Evolutionary conservation across 2,888 invertebrate species (phyloP).

Genomic region (Druceiella hillmani): DNA sequence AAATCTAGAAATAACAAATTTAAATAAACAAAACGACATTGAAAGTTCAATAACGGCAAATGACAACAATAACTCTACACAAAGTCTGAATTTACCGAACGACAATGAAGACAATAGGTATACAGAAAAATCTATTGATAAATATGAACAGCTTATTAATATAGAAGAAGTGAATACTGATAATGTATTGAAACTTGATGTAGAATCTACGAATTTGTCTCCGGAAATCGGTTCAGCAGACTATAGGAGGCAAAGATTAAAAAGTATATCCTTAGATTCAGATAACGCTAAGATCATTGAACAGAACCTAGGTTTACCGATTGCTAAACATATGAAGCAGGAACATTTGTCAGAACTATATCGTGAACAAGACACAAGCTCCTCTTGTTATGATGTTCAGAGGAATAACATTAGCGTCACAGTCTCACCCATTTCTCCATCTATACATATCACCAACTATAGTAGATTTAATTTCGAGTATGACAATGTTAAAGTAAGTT

Average conservation of each 20-base stretch:
- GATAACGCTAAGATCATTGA: slow-evolving; percentile 54
- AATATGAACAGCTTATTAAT: no score
- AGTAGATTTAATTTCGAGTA: slow-evolving; percentile 40
- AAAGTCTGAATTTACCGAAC: no score
- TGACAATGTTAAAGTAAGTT: slow-evolving; percentile 5
- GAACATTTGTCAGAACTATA: slow-evolving; percentile 49
- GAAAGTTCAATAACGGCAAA: slow-evolving; percentile 35
- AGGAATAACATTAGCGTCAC: slow-evolving; percentile 31
- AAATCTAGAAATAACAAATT: slow-evolving; percentile 26
- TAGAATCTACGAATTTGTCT: no score
- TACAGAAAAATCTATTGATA: no score
- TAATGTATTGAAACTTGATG: no score
- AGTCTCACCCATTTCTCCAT: slow-evolving; percentile 5
- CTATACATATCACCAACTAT: slow-evolving; percentile 25
- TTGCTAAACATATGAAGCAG: slow-evolving; percentile 46
- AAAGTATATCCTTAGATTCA: slow-evolving; percentile 53
- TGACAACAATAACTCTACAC: slow-evolving; percentile 38
- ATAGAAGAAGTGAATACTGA: no score
- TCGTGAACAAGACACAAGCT: slow-evolving; percentile 40
- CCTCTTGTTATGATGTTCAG: slow-evolving; percentile 43
- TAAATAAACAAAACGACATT: slow-evolving; percentile 38
- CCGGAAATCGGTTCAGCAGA: no score
- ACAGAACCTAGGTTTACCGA: slow-evolving; percentile 50
- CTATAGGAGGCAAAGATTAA: slow-evolving; percentile 45
- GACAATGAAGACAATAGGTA: no score